Percentiles rank a stretch among this genome's conserved stretches.
These are phyloP conservation scores for Urophycis tenuis DNA, from an alignment of 2,797 vertebrate species.

Conservation along the genomic window DNA sequence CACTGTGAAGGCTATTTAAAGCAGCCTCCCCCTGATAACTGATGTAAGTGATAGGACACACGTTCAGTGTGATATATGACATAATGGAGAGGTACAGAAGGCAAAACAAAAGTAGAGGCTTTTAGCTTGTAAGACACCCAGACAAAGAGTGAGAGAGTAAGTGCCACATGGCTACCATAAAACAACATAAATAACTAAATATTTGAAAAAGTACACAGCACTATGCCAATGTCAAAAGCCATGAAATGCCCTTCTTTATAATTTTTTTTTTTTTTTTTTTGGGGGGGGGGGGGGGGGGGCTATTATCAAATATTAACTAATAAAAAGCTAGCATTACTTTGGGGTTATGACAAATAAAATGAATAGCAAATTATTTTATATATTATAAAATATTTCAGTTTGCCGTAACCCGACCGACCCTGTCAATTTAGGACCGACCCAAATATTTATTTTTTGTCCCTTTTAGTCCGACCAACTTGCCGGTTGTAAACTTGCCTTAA, in stretches of 20 bases:
- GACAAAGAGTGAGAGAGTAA: not conserved
- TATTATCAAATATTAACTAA: not conserved
- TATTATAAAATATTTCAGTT: no score
- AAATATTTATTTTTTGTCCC: no score
- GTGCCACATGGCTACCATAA: not conserved
- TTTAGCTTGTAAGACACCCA: not conserved
- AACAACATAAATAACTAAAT: not conserved
- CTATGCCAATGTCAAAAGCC: not conserved
- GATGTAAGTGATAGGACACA: not conserved
- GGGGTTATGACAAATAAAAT: not conserved
- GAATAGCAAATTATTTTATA: no score
- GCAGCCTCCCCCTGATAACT: not conserved
- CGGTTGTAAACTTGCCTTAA: no score
- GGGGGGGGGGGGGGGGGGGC: no score
- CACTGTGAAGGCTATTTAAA: slow-evolving; percentile 1
- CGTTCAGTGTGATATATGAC: not conserved
- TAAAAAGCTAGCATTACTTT: not conserved
- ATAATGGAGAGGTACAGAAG: not conserved
- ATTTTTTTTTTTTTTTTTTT: no score
- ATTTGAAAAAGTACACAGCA: not conserved
- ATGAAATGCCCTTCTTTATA: not conserved
- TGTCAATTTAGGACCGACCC: no score
- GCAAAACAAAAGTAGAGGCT: not conserved
- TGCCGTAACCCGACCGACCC: no score
- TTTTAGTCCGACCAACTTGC: no score